A percentile compares a stretch with the other conserved stretches of the same genome.
Conservation (phyloP, 2,888 invertebrate species). For the Mythimna vitellina region DNA sequence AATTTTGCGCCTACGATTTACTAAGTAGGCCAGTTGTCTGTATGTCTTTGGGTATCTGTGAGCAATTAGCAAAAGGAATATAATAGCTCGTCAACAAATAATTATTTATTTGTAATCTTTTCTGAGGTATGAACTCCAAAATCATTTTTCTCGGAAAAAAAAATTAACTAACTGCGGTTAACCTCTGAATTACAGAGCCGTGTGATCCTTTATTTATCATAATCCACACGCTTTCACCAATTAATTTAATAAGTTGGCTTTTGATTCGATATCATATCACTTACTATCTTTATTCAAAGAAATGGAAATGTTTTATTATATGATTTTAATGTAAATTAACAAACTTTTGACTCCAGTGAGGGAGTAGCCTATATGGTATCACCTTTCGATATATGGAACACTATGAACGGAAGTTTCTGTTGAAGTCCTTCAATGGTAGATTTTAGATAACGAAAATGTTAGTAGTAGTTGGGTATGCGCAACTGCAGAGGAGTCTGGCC, state of each 20-base stretch:
- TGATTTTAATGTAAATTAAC: neutral
- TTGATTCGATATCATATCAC: conserved; percentile 8
- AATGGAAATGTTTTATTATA: neutral
- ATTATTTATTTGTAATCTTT: neutral
- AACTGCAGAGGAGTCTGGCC: neutral
- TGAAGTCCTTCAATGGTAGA: neutral
- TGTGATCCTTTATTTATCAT: neutral
- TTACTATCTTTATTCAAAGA: neutral
- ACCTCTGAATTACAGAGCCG: conserved; percentile 2
- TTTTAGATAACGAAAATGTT: neutral
- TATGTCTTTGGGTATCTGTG: conserved; percentile 1
- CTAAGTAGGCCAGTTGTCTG: conserved; percentile 35
- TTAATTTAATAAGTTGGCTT: neutral
- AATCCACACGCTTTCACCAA: conserved; percentile 3
- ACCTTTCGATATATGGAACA: no score
- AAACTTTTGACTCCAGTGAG: neutral
- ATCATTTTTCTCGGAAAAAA: neutral
- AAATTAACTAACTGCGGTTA: neutral
- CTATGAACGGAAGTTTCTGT: neutral
- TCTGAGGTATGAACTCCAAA: neutral
- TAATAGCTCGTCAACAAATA: neutral
- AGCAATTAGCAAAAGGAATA: conserved; percentile 41
- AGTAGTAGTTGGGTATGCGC: neutral
- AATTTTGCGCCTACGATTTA: conserved; percentile 15
- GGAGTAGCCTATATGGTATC: neutral